phyloP scores from a whole-genome alignment of 2,888 invertebrate species.

The Mactromeris polynyma region DNA sequence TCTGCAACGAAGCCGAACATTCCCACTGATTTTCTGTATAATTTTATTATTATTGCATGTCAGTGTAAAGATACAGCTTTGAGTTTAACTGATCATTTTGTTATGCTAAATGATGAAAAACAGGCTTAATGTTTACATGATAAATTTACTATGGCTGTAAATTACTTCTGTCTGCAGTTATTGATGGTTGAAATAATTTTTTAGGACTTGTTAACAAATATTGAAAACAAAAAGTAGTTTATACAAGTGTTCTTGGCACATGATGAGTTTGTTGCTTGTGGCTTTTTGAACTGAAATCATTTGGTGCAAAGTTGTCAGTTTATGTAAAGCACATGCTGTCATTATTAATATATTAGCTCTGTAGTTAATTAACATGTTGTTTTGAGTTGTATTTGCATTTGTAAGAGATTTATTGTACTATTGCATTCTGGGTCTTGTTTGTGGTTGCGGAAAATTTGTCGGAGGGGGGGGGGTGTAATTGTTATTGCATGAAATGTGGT shows the following conservation, averaged over 20 bases:
- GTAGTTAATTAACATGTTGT: conserved; percentile 2
- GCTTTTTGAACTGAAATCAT: background rate
- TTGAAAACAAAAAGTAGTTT: background rate
- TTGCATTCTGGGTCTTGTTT: background rate
- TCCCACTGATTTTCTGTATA: background rate
- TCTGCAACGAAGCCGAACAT: background rate
- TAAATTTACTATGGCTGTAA: background rate
- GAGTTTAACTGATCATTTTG: background rate
- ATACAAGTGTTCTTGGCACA: background rate
- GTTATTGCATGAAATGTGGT: background rate
- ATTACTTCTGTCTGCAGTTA: background rate
- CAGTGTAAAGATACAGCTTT: background rate
- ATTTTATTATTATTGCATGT: conserved; percentile 6
- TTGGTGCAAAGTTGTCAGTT: background rate
- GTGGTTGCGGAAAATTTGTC: background rate
- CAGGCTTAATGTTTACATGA: background rate
- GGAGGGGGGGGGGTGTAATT: background rate
- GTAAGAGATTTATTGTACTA: background rate
- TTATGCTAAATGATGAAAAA: background rate
- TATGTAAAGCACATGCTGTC: background rate
- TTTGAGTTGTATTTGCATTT: background rate
- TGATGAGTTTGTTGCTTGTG: background rate
- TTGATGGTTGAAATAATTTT: background rate
- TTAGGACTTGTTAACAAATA: background rate
- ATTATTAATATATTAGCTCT: background rate